Conservation (phyloP, 2,113 vertebrate genomes). For the Pygoscelis antarcticus region DNA sequence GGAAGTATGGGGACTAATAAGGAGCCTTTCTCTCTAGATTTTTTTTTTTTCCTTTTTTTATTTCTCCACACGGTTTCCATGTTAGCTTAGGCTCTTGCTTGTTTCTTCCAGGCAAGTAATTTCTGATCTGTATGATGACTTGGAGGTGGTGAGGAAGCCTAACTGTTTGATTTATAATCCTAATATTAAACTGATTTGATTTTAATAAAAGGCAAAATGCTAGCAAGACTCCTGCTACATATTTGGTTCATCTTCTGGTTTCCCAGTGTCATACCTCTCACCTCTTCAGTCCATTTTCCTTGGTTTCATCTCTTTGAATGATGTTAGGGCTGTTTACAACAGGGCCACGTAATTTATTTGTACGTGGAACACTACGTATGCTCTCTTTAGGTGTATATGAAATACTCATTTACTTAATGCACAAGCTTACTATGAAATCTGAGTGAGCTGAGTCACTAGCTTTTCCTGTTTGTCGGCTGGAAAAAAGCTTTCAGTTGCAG, state of each 20-base stretch:
- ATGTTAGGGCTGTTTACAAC: background rate
- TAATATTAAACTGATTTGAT: background rate
- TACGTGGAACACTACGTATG: background rate
- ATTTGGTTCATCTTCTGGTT: background rate
- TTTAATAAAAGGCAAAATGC: background rate
- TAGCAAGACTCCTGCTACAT: background rate
- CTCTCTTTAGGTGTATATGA: background rate
- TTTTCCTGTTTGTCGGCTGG: background rate
- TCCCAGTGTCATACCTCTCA: background rate
- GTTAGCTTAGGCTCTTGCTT: background rate
- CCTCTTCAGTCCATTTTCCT: background rate
- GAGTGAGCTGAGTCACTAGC: conserved; percentile 14
- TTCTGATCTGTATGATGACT: background rate
- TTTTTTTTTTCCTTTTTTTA: background rate
- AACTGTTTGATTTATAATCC: background rate
- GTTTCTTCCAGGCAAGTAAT: background rate
- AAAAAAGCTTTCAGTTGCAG: conserved; percentile 29
- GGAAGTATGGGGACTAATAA: background rate
- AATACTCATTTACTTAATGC: conserved; percentile 7
- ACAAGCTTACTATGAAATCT: background rate
- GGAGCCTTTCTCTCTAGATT: background rate
- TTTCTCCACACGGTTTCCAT: background rate
- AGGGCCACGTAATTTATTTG: background rate
- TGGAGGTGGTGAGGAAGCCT: background rate
- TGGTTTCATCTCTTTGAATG: background rate